Conservation (phyloP, 1,140 invertebrate genomes). For the Anastrepha ludens region DNA sequence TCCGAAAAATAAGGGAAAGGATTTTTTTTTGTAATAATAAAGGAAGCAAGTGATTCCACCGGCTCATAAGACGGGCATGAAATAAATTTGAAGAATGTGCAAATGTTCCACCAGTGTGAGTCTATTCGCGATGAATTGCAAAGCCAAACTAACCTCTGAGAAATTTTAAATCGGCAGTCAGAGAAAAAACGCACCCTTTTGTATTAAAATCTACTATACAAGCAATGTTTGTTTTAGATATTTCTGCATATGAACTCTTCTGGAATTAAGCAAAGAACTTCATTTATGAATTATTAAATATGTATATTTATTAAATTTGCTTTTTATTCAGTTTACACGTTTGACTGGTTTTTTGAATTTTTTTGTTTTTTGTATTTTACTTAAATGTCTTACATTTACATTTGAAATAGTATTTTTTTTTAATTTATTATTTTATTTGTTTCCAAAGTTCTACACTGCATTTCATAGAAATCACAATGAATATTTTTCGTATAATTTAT, state of each 20-base stretch:
- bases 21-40: too few relatives aligned
- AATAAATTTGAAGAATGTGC: too few relatives aligned
- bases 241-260: not conserved
- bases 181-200: not conserved
- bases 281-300: slow-evolving; percentile 50
- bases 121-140: too few relatives aligned
- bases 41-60: too few relatives aligned
- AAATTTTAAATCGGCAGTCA: too few relatives aligned
- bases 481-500: slow-evolving; percentile 43
- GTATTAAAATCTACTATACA: not conserved
- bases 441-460: slow-evolving; percentile 29
- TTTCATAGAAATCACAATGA: slow-evolving; percentile 61
- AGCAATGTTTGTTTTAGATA: not conserved
- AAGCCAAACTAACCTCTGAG: too few relatives aligned
- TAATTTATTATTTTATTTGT: slow-evolving; percentile 35
- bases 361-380: slow-evolving; percentile 42
- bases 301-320: slow-evolving; percentile 51
- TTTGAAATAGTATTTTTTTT: slow-evolving; percentile 39
- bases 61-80: too few relatives aligned
- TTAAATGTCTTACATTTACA: slow-evolving; percentile 50
- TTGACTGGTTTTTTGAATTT: slow-evolving; percentile 49
- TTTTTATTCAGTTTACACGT: slow-evolving; percentile 51
- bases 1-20: too few relatives aligned
- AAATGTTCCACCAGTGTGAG: too few relatives aligned
- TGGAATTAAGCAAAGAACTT: not conserved